Evolutionary conservation across 2,888 invertebrate genomes (phyloP).

Genomic region (Zonitis immaculata): DNA sequence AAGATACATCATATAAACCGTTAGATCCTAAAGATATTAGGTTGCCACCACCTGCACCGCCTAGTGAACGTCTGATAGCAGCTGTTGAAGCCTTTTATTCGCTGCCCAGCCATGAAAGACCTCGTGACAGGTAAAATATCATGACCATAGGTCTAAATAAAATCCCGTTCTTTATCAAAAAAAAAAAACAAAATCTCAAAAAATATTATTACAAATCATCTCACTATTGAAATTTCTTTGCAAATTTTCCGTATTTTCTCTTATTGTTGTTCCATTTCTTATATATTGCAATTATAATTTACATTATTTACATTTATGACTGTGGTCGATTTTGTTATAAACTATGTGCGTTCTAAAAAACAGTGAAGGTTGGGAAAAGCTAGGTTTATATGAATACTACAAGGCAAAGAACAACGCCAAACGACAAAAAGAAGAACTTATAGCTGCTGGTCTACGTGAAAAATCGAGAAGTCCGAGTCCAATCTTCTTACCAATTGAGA

Average conservation of each 20-base stretch:
- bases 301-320: slow-evolving; percentile 7
- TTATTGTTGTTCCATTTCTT: not conserved
- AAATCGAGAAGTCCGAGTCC: slow-evolving; percentile 77
- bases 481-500: slow-evolving; percentile 64
- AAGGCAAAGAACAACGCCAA: slow-evolving; percentile 91
- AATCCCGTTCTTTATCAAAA: not conserved
- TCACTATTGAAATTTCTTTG: not conserved
- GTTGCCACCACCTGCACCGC: slow-evolving; percentile 92
- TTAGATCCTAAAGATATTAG: slow-evolving; percentile 87
- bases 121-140: slow-evolving; percentile 73
- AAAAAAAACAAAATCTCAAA: not conserved
- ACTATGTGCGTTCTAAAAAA: slow-evolving; percentile 29
- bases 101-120: slow-evolving; percentile 89
- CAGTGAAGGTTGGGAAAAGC: slow-evolving; percentile 97
- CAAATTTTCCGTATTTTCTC: not conserved
- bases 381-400: slow-evolving; percentile 96
- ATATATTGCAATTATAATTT: slow-evolving; percentile 5
- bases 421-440: slow-evolving; percentile 81
- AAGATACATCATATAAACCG: slow-evolving; percentile 85
- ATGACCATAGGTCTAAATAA: slow-evolving; percentile 18
- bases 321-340: slow-evolving; percentile 18
- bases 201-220: not conserved
- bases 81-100: slow-evolving; percentile 97
- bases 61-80: slow-evolving; percentile 84
- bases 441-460: slow-evolving; percentile 64